Base-by-base conservation (phyloP, 2,888 invertebrate species). In the Himalopsyche tibetana region DNA sequence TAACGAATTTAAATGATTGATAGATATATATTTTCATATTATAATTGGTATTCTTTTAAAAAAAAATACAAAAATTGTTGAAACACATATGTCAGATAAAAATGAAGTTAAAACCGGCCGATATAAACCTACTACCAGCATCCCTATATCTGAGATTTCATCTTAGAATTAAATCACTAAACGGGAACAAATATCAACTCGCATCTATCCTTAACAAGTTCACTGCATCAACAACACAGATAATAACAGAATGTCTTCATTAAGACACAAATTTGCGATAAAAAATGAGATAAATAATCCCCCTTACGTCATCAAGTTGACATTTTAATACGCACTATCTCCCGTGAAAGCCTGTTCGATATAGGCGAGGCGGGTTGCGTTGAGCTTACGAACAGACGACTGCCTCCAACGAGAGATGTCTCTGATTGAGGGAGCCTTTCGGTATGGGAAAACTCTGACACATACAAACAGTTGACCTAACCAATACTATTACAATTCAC, bases 381-480 rank as follows among this genome's bases (percentile, higher is more conserved):
- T 19, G 63, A n/a, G 63, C 28, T 63, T 63, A 11, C 63, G 63
- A 63, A 63, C 63, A 19, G 63, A 85, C 85, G 85, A 82, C 85
- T 82, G 81, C 82, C 85, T 55, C 85, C 45, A 51, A 15, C 42
- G 51, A 82, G 82, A 79, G 55, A 82, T 55, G 82, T 69, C 85
- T 85, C 85, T 82, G 85, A 74, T 85, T 85, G 85, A 28, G 19
- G 28, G 6, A 63, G 63, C 63, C 19, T 63, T 28, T 19, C 63
- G 19, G 63, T 63, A 19, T 19, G 63, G 63, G 63, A 63, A 28
- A 63, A 63, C 15, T 19, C 63, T 19, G 19, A 19, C 63, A 63
- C 63, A 63, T 63, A 63, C 28, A 63, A 63, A 63, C 19, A 63
- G n/a, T 63, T 63, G 2, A 12, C 51, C 51, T 51, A 15, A 51